These are phyloP conservation scores for Echinarachnius parma DNA, from an alignment of 53 echinoderm and acorn worm genomes.

Conservation along the genomic window DNA sequence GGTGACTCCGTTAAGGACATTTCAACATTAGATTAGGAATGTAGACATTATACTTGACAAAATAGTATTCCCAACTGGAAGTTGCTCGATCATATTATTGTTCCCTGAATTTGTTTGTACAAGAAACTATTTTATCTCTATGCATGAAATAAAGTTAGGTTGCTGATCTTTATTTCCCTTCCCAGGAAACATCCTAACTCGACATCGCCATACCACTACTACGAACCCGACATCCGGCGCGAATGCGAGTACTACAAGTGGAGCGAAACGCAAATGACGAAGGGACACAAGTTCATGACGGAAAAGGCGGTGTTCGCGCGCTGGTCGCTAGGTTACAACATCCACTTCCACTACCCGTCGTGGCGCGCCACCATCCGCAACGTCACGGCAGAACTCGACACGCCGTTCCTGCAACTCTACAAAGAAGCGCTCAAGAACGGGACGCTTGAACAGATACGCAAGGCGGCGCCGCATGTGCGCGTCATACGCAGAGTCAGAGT, in stretches of 20 bases:
- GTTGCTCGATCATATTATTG: too few species aligned
- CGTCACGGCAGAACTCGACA: conserved; percentile 57
- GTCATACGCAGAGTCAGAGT: conserved; percentile 24
- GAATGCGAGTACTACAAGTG: conserved; percentile 81
- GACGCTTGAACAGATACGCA: conserved; percentile 42
- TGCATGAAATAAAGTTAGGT: too few species aligned
- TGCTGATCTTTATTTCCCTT: neutral
- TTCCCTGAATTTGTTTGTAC: too few species aligned
- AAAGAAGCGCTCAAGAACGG: conserved; percentile 72
- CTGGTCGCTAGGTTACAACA: conserved; percentile 78
- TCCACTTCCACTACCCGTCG: conserved; percentile 71
- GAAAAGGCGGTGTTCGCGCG: conserved; percentile 85
- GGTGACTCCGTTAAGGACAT: too few species aligned
- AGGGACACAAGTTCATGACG: conserved; percentile 75
- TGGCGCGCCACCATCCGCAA: conserved; percentile 58
- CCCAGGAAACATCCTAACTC: conserved; percentile 65
- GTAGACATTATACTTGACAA: too few species aligned
- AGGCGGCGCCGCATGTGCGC: conserved; percentile 35
- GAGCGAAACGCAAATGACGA: conserved; percentile 75
- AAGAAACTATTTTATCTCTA: too few species aligned
- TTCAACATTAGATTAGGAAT: too few species aligned
- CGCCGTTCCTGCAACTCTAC: conserved; percentile 70
- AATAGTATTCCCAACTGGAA: too few species aligned
- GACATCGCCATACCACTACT: conserved; percentile 76
- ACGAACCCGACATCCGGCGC: conserved; percentile 56